These are phyloP conservation scores for Proteles cristata DNA, from an alignment of 2,113 vertebrate species.

Conservation along the genomic window DNA sequence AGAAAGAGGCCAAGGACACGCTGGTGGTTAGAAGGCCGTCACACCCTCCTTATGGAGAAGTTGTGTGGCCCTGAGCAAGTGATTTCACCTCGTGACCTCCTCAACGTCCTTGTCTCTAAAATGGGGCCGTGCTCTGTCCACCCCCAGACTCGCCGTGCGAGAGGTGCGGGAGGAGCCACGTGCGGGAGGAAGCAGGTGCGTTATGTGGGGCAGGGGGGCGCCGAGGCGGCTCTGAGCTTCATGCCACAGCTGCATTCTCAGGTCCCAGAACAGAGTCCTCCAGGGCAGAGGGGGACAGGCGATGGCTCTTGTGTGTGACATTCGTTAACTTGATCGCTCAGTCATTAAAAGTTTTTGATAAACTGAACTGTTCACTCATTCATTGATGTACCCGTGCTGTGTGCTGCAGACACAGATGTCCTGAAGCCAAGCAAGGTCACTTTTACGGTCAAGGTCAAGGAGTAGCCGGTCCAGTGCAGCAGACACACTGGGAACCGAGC, in stretches of 20 bases:
- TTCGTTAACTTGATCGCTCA: neutral
- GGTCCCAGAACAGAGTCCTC: neutral
- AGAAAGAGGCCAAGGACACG: neutral
- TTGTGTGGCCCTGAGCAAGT: neutral
- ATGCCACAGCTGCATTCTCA: neutral
- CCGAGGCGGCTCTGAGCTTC: neutral
- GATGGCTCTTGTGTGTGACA: neutral
- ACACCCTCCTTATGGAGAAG: too few species aligned
- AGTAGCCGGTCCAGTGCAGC: too few species aligned
- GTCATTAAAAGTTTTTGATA: neutral
- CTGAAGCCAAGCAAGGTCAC: neutral
- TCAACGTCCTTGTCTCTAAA: neutral
- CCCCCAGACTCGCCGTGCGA: neutral
- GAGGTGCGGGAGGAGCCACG: too few species aligned
- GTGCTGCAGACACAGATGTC: neutral
- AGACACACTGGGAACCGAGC: neutral
- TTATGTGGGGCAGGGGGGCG: fast-evolving
- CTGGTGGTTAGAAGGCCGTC: neutral
- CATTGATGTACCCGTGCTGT: fast-evolving
- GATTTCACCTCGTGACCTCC: neutral
- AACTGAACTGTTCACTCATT: neutral
- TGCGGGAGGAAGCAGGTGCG: neutral
- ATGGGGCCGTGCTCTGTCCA: neutral
- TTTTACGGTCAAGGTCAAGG: neutral
- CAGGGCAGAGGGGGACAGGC: neutral